These are phyloP conservation scores for Pyrrhosoma nymphula DNA, from an alignment of 2,888 invertebrate species.

Conservation along the genomic window DNA sequence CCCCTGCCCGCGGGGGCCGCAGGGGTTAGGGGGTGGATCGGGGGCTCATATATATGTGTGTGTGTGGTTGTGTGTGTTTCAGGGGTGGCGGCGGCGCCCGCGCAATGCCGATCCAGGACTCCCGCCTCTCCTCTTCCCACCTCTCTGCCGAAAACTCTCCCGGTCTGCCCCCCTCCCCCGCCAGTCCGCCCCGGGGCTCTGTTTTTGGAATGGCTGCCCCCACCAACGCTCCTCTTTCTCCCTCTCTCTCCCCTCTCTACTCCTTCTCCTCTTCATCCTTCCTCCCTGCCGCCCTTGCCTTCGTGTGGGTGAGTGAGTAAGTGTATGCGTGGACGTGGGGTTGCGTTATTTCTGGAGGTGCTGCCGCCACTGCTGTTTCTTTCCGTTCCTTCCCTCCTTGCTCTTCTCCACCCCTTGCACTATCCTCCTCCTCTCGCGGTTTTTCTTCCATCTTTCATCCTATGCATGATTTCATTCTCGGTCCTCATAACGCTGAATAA, in stretches of 20 bases:
- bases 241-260: not conserved
- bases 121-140: not conserved
- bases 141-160: not conserved
- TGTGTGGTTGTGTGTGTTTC: slow-evolving; percentile 51
- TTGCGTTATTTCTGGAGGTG: slow-evolving; percentile 62
- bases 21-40: no score
- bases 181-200: slow-evolving; percentile 63
- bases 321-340: slow-evolving; percentile 52
- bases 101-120: slow-evolving; percentile 62
- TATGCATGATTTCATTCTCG: no score
- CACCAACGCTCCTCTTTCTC: slow-evolving; percentile 52
- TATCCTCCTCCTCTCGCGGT: not conserved
- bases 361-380: not conserved
- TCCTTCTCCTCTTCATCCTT: slow-evolving; percentile 57
- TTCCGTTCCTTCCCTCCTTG: not conserved
- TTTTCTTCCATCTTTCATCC: not conserved
- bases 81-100: slow-evolving; percentile 60
- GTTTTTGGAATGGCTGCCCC: slow-evolving; percentile 65
- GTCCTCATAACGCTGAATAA: no score
- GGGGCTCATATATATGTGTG: not conserved
- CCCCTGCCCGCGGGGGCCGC: slow-evolving; percentile 70
- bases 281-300: slow-evolving; percentile 12
- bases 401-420: slow-evolving; percentile 1
- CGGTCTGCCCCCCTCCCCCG: not conserved
- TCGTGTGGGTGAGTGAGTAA: slow-evolving; percentile 23